Evolutionary conservation across 92 coral and sea anemone species (phyloP).

Genomic region (Porites rus): DNA sequence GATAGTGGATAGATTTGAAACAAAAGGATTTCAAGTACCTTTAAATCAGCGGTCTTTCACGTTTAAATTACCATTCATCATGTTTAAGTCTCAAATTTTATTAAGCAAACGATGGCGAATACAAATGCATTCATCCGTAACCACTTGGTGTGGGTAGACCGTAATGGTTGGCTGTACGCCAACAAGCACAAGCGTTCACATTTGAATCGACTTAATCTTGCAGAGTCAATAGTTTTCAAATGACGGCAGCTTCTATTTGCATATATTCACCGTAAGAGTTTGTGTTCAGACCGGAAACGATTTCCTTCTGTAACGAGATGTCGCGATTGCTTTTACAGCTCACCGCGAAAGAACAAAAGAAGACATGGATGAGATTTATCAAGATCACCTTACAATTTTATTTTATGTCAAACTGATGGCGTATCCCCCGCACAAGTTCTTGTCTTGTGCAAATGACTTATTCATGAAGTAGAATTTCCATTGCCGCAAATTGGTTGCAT

Average conservation of each 20-base stretch:
- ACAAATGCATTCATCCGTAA: conserved; percentile 42
- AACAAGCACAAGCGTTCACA: neutral
- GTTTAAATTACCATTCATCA: neutral
- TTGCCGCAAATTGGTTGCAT: neutral
- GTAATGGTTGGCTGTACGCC: neutral
- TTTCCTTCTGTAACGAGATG: neutral
- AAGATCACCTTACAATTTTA: conserved; percentile 16
- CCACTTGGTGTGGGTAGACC: neutral
- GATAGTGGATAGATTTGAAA: too few relatives aligned
- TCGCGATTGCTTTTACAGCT: too few relatives aligned
- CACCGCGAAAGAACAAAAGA: neutral
- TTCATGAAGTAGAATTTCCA: conserved; percentile 1
- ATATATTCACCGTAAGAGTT: neutral
- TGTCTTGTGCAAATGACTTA: conserved; percentile 22
- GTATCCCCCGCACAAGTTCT: neutral
- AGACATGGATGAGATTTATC: conserved; percentile 2
- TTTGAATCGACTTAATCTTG: neutral
- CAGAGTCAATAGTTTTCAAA: neutral
- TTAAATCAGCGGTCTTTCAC: neutral
- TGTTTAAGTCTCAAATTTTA: neutral
- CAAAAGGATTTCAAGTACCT: neutral
- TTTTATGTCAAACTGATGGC: neutral
- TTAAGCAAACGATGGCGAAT: conserved; percentile 29
- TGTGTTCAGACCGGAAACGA: neutral
- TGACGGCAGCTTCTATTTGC: neutral